Evolutionary conservation across 2,888 invertebrate species (phyloP).

Genomic region (Amblyjoppa fuscipennis): DNA sequence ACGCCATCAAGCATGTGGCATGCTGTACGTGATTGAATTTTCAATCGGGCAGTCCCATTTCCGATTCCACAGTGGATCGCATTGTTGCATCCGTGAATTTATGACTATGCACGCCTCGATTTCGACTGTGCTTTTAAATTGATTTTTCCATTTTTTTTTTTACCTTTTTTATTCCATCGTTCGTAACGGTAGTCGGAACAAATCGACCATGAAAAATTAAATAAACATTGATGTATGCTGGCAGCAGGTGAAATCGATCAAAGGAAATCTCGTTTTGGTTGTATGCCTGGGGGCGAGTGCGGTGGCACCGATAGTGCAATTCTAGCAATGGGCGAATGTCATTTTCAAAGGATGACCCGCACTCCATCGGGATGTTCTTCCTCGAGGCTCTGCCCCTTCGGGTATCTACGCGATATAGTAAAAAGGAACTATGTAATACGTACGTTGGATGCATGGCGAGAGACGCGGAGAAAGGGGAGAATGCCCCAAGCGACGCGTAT

Average conservation of each 20-base stretch:
- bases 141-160: constrained; percentile 18
- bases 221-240: constrained; percentile 50
- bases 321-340: constrained; percentile 34
- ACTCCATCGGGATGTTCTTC: constrained; percentile 43
- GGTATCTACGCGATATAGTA: constrained; percentile 10
- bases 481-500: constrained; percentile 66
- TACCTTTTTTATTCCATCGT: constrained; percentile 5
- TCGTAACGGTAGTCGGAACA: constrained; percentile 35
- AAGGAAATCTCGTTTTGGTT: constrained; percentile 17
- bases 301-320: constrained; percentile 26
- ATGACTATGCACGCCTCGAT: constrained; percentile 36
- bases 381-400: constrained; percentile 18
- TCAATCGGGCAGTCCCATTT: constrained; percentile 49
- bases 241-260: constrained; percentile 37
- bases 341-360: constrained; percentile 56
- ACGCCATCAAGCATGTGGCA: constrained; percentile 24
- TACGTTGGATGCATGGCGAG: not conserved
- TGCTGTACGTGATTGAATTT: constrained; percentile 58
- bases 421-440: constrained; percentile 38
- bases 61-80: constrained; percentile 48
- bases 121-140: constrained; percentile 47
- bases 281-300: not conserved
- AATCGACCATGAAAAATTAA: constrained; percentile 50
- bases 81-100: constrained; percentile 55
- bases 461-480: constrained; percentile 35